These are phyloP conservation scores for Eupithecia abbreviata DNA, from an alignment of 2,888 invertebrate species.

Conservation along the genomic window DNA sequence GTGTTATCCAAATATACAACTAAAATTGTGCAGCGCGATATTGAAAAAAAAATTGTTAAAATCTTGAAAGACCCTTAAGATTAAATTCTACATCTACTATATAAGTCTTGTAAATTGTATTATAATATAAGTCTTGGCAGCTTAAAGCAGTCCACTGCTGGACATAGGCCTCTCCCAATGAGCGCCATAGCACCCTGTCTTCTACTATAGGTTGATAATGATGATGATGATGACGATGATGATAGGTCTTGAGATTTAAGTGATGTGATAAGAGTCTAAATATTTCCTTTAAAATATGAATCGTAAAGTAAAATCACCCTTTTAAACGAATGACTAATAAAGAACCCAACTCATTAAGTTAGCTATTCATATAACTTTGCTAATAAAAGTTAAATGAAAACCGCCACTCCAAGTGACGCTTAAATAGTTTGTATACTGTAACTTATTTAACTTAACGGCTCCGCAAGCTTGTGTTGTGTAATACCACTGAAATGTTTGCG, in stretches of 20 bases:
- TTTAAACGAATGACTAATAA: neutral
- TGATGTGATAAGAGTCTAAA: neutral
- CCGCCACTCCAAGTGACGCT: conserved; percentile 7
- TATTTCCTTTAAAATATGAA: neutral
- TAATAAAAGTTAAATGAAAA: conserved; percentile 20
- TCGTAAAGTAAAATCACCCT: neutral
- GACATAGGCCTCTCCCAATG: too few species aligned
- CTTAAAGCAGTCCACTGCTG: too few species aligned
- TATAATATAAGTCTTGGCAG: too few species aligned
- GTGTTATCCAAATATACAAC: too few species aligned
- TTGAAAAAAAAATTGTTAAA: too few species aligned
- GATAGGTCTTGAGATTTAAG: neutral
- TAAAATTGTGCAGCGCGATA: too few species aligned
- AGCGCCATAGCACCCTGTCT: too few species aligned
- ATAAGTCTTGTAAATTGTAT: too few species aligned
- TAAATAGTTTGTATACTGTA: conserved; percentile 60
- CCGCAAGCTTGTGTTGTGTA: conserved; percentile 57
- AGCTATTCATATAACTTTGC: neutral
- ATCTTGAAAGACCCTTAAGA: too few species aligned
- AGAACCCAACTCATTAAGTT: neutral
- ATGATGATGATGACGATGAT: too few species aligned
- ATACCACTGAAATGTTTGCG: conserved; percentile 54
- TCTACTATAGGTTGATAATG: too few species aligned
- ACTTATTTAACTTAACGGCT: conserved; percentile 72
- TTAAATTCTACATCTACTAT: too few species aligned